Evolutionary conservation across 2,113 vertebrate genomes (phyloP), one percentile per base, ranked within the genome.

Genomic region (Taxidea taxus): DNA sequence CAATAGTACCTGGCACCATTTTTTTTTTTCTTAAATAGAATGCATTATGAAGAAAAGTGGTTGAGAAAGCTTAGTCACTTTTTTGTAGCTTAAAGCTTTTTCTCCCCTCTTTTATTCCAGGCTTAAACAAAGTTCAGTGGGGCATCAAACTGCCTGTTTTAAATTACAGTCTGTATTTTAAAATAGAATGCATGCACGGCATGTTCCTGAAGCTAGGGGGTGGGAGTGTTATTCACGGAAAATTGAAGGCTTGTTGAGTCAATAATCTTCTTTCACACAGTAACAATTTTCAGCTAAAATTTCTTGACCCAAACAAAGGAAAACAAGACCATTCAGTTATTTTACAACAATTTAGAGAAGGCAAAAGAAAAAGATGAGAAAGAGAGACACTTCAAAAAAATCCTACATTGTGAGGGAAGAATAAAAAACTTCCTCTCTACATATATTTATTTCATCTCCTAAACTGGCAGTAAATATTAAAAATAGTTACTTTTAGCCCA

Each of bases 261-360:
- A 99, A 99, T 99, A 99, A 99, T 99, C 99, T 99, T 99, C 98
- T 98, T 99, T 98, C 98, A 98, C 97, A 99, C 98, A 98, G 98
- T 99, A 99, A 99, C 99, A 99, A 99, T 99, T 99, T 99, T 98
- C 99, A 99, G 98, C 98, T 99, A 99, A 99, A 99, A 99, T 99
- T 99, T 99, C 98, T 99, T 99, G 99, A 99, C 99, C 99, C 99
- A 99, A 99, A 99, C 99, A 99, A 99, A 98, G 95, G 98, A 98
- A 99, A 99, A 99, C 98, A 99, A 98, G 98, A 98, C 98, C 98
- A 98, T 99, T 99, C 98, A 98, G 98, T 98, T 98, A 98, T 98
- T 98, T 98, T 98, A 99, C 98, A 98, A 98, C 97, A 98, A 80
- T 98, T 98, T 95, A 98, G 92, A 97, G 97, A 97, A 97, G 97